Evolutionary conservation across 1,140 invertebrate species (phyloP), one percentile per base, ranked within the genome.

Genomic region (Nasonia giraulti): DNA sequence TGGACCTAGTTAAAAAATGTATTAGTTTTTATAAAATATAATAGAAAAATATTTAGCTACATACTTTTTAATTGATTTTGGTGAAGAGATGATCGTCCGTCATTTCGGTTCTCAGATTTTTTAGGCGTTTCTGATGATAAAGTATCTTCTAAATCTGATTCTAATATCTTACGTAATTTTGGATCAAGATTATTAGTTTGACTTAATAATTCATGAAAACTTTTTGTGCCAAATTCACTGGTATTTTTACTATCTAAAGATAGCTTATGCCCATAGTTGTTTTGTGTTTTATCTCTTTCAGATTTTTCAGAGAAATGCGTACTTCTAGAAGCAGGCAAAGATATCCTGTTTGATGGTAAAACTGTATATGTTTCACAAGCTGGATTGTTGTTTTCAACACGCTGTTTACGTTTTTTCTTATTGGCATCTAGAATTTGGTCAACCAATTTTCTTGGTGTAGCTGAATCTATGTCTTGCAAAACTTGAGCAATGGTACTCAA

Each of bases 361-460:
- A 90, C 12, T 1, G 85, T 88, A 6, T 88, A 91, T 23, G 88
- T 91, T 20, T 87, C 75, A 62, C 83, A 74, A 47, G 33, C n/a
- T 50, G n/a, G 10, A 3, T 80, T 73, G 0, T 84, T 71, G 23
- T 71, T 62, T 33, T 80, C 76, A 23, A 62, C 17, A 37, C 84
- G 78, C 4, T 87, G 86, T 74, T 88, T 90, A n/a, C 50, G 66
- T 40, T 87, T 89, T 50, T 90, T 89, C 40, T 91, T 92, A 37
- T 91, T 90, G 17, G 90, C 88, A 82, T 90, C 88, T 14, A 93
- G 82, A 27, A 93, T 77, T 79, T 91, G 85, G 86, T 93, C 92
- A 0, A 93, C 90, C 12, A 93, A 85, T 86, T 86, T 87, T 40
- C 91, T 84, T 8, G 92, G 92, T 20, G 90, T 91, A 33, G 84